Conservation (phyloP, 1,140 invertebrate genomes). For the Tribolium castaneum region DNA sequence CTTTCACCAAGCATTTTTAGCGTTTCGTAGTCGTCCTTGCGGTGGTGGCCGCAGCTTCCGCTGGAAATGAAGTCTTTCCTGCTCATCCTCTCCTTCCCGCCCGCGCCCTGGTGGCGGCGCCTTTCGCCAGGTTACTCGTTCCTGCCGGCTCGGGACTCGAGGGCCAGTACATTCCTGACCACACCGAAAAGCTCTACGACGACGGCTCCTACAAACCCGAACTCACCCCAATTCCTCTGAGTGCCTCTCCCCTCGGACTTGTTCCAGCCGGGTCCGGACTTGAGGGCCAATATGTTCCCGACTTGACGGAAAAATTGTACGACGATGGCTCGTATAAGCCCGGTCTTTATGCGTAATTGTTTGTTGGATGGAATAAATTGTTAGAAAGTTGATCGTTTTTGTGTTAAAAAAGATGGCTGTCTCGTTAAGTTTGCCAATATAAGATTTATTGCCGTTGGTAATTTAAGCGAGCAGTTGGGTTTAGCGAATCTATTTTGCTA, state of each 20-base stretch:
- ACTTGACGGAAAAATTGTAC: slow-evolving; percentile 55
- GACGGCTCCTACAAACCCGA: slow-evolving; percentile 60
- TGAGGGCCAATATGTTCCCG: slow-evolving; percentile 56
- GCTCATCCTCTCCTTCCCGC: not conserved
- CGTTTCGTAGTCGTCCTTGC: slow-evolving; percentile 20
- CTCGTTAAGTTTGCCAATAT: not conserved
- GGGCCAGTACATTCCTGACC: slow-evolving; percentile 58
- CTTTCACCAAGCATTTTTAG: slow-evolving; percentile 2
- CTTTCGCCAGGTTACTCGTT: slow-evolving; percentile 11
- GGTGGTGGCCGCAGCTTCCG: slow-evolving; percentile 11
- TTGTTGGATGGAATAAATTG: slow-evolving; percentile 25
- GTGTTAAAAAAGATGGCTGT: not conserved
- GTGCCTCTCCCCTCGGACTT: slow-evolving; percentile 53
- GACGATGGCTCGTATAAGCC: slow-evolving; percentile 58
- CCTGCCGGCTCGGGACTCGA: slow-evolving; percentile 55
- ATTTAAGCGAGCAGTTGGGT: not conserved
- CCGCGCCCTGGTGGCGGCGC: not conserved
- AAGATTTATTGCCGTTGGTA: not conserved
- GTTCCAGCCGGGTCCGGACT: slow-evolving; percentile 55
- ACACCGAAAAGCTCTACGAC: slow-evolving; percentile 59
- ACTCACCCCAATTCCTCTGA: slow-evolving; percentile 52
- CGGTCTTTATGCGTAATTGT: slow-evolving; percentile 33
- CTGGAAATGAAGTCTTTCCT: slow-evolving; percentile 19
- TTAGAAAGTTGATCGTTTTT: slow-evolving; percentile 10
- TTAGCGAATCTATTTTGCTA: not conserved